Conservation (phyloP, 2,888 invertebrate genomes). For the Cantharis rustica region DNA sequence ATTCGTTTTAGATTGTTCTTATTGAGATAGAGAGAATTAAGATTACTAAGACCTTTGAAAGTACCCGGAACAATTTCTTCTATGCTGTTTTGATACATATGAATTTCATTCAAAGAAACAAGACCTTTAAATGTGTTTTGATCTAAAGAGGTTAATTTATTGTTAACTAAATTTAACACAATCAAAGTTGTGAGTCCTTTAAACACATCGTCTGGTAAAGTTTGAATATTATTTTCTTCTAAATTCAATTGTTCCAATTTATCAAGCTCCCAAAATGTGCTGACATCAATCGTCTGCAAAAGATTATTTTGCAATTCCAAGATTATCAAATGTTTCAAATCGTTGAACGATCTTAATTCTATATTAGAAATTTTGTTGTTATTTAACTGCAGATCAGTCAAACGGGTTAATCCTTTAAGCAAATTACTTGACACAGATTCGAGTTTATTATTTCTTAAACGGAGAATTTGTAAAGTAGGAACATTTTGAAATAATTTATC, state of each 20-base stretch:
- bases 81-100: neutral
- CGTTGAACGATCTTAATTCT: neutral
- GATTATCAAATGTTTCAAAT: neutral
- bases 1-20: neutral
- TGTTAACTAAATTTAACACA: neutral
- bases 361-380: neutral
- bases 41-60: neutral
- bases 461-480: neutral
- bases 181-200: neutral
- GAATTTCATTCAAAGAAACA: neutral
- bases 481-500: conserved; percentile 3
- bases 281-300: neutral
- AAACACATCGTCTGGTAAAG: neutral
- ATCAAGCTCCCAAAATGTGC: neutral
- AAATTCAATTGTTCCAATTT: neutral
- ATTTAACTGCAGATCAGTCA: neutral
- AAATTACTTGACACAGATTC: neutral
- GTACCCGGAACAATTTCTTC: neutral
- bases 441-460: neutral
- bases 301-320: neutral
- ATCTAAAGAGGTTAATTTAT: neutral
- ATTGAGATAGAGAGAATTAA: neutral
- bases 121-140: neutral
- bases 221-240: neutral
- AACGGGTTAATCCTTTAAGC: neutral